A percentile compares a stretch with the other conserved stretches of the same genome.
These are phyloP conservation scores for Sinelater perroti DNA, from an alignment of 2,888 invertebrate species.

Conservation along the genomic window DNA sequence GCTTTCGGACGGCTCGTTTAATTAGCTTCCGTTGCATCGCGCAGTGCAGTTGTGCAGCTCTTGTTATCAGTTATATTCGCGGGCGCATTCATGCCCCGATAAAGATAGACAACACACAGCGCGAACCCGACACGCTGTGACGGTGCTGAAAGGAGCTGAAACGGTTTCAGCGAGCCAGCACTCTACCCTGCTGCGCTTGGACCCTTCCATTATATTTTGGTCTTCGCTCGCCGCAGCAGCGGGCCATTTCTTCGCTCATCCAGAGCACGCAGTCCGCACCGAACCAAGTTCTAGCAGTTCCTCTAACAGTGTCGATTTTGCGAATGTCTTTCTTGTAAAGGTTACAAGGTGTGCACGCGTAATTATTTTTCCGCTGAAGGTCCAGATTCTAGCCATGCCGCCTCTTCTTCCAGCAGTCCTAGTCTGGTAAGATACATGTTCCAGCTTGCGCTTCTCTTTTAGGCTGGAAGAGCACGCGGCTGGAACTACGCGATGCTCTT, in stretches of 20 bases:
- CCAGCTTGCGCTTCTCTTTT: conserved; percentile 4
- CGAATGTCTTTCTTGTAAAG: conserved; percentile 7
- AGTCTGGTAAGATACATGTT: conserved; percentile 47
- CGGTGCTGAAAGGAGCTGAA: conserved; percentile 24
- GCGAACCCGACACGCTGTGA: conserved; percentile 16
- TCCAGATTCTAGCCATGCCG: conserved; percentile 8
- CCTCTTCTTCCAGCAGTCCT: conserved; percentile 27
- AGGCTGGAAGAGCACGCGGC: conserved; percentile 6
- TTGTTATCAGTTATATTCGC: no score
- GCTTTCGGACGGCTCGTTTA: no score
- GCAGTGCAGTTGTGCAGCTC: no score
- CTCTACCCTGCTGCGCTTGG: no score
- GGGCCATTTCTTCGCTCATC: conserved; percentile 48
- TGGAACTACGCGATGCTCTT: no score
- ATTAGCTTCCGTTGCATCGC: no score
- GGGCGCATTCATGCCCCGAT: background rate
- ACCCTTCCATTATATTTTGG: conserved; percentile 56
- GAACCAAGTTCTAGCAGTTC: conserved; percentile 5
- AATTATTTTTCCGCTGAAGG: no score
- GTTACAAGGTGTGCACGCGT: conserved; percentile 22
- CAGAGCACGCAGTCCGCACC: conserved; percentile 41
- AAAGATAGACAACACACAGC: conserved; percentile 34
- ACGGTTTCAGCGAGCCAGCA: no score
- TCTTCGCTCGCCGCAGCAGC: conserved; percentile 48
- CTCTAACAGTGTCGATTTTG: background rate